Evolutionary conservation across 2,888 invertebrate species (phyloP).

Genomic region (Cyclophora punctaria): DNA sequence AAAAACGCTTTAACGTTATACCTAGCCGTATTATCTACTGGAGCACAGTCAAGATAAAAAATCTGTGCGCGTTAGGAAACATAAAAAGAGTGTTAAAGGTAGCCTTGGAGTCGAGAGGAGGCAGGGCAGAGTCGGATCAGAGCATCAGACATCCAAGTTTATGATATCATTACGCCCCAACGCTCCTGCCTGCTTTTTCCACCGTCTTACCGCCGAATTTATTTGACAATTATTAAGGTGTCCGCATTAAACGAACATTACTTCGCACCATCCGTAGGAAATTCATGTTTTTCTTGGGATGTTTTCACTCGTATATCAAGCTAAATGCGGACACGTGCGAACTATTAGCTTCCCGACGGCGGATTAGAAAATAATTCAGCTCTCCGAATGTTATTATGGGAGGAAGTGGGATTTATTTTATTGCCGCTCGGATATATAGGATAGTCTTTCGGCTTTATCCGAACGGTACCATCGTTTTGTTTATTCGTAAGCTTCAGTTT

Average conservation of each 20-base stretch:
- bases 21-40: neutral
- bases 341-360: conserved; percentile 68
- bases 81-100: neutral
- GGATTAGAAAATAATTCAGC: conserved; percentile 75
- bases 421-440: conserved; percentile 62
- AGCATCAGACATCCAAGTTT: conserved; percentile 35
- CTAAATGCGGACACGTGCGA: conserved; percentile 67
- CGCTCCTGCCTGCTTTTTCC: conserved; percentile 50
- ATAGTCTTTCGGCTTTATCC: conserved; percentile 63
- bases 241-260: conserved; percentile 68
- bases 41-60: neutral
- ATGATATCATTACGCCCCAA: conserved; percentile 59
- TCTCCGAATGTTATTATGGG: conserved; percentile 71
- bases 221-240: conserved; percentile 74
- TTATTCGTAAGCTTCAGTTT: conserved; percentile 59
- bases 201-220: conserved; percentile 61
- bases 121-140: conserved; percentile 25
- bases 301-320: conserved; percentile 64
- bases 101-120: conserved; percentile 2
- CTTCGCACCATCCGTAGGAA: conserved; percentile 47
- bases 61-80: neutral
- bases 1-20: too few relatives aligned
- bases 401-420: conserved; percentile 70
- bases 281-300: conserved; percentile 72
- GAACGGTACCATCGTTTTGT: conserved; percentile 55